A percentile compares a stretch with the other conserved stretches of the same genome.
Conservation (phyloP, 2,797 vertebrate genomes). For the Pseudochaenichthys georgianus region DNA sequence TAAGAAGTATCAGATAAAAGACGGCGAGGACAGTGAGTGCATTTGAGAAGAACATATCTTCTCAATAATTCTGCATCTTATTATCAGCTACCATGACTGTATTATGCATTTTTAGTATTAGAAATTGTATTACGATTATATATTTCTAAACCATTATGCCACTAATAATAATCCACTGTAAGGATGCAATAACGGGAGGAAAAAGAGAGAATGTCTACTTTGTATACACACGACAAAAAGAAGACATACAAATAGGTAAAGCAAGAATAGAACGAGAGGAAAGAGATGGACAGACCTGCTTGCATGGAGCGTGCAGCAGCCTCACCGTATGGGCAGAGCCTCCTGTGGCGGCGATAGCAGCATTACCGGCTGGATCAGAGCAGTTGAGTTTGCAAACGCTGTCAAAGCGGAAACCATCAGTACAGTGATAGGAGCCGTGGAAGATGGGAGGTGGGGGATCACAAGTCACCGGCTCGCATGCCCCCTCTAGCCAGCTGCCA, state of each 20-base stretch:
- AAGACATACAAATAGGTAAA: constrained; percentile 53
- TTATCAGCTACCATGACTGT: constrained; percentile 6
- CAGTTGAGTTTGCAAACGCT: constrained; percentile 95
- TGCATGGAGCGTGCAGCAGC: constrained; percentile 84
- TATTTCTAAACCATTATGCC: background rate
- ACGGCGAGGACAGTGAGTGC: background rate
- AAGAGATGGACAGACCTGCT: constrained; percentile 86
- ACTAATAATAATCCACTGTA: constrained; percentile 19
- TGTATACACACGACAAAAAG: constrained; percentile 28
- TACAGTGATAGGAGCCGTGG: constrained; percentile 94
- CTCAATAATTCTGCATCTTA: constrained; percentile 8
- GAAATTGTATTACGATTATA: constrained; percentile 1
- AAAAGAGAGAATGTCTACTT: constrained; percentile 39
- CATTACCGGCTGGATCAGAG: constrained; percentile 84
- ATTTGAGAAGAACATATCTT: constrained; percentile 3
- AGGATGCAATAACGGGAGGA: constrained; percentile 31
- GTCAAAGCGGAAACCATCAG: constrained; percentile 94
- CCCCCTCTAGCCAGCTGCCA: constrained; percentile 92
- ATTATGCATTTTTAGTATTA: background rate
- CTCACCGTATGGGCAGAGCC: constrained; percentile 82
- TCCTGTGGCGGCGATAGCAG: constrained; percentile 64
- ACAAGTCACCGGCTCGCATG: constrained; percentile 94
- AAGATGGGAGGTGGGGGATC: constrained; percentile 93
- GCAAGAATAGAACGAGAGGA: constrained; percentile 71
- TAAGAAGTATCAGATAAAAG: constrained; percentile 29